A percentile compares a stretch with the other conserved stretches of the same genome.
Evolutionary conservation across 2,888 invertebrate genomes (phyloP).

Genomic region (Argyra leucocephala): DNA sequence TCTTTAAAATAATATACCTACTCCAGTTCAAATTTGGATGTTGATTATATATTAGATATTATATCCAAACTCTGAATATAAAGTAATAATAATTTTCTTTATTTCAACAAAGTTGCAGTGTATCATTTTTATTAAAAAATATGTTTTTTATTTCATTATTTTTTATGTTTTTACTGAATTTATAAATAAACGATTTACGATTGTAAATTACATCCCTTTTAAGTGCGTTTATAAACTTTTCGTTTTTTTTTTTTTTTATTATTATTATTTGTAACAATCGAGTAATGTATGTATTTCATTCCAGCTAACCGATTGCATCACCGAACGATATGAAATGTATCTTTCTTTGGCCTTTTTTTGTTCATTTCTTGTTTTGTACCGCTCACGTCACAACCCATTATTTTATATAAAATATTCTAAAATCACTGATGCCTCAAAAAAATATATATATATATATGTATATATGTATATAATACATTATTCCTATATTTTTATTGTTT

Average conservation of each 20-base stretch:
- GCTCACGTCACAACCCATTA: too few species aligned
- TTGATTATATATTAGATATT: too few species aligned
- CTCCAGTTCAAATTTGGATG: too few species aligned
- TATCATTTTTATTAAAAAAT: background rate
- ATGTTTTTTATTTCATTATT: background rate
- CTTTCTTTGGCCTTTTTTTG: background rate
- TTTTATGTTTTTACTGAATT: background rate
- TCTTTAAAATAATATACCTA: background rate
- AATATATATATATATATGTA: too few species aligned
- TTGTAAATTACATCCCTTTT: constrained; percentile 3
- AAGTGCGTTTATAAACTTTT: background rate
- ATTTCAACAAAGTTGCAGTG: background rate
- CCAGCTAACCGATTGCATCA: background rate
- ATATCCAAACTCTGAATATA: too few species aligned
- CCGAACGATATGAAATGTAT: background rate
- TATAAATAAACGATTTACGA: background rate
- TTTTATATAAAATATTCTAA: too few species aligned
- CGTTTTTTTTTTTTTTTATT: background rate
- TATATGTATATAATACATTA: background rate
- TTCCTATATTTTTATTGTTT: background rate
- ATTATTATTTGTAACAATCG: background rate
- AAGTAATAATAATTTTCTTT: background rate
- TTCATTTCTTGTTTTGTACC: too few species aligned
- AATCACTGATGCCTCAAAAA: too few species aligned
- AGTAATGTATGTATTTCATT: background rate